Evolutionary conservation across 2,888 invertebrate species (phyloP).

Genomic region (Chloroclysta siterata): DNA sequence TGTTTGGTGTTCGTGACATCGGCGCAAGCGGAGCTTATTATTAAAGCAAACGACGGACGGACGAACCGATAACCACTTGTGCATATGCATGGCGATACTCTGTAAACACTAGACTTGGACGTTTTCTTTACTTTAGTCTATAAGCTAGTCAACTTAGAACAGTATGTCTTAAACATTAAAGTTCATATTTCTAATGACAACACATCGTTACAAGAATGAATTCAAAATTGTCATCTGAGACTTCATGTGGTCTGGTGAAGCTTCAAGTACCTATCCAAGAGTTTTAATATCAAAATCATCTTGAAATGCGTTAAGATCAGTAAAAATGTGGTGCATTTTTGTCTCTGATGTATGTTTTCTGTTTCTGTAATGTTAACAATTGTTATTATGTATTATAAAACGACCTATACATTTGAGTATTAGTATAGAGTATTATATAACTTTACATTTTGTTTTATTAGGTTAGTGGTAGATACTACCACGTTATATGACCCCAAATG

Average conservation of each 20-base stretch:
- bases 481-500: too few species aligned
- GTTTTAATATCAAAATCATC: constrained; percentile 27
- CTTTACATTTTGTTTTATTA: too few species aligned
- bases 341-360: too few species aligned
- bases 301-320: constrained; percentile 32
- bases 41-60: constrained; percentile 79
- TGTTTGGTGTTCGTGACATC: constrained; percentile 82
- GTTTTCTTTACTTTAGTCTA: constrained; percentile 42
- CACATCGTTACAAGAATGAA: constrained; percentile 15
- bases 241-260: constrained; percentile 27
- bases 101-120: constrained; percentile 69
- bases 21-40: constrained; percentile 75
- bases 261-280: constrained; percentile 24
- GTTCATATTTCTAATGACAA: constrained; percentile 11
- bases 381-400: too few species aligned
- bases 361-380: too few species aligned
- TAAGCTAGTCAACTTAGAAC: constrained; percentile 14
- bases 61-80: constrained; percentile 77
- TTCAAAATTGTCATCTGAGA: constrained; percentile 34
- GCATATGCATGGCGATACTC: constrained; percentile 77
- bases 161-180: constrained; percentile 16
- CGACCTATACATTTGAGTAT: too few species aligned
- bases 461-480: too few species aligned
- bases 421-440: too few species aligned
- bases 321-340: too few species aligned